A percentile compares a stretch with the other conserved stretches of the same genome.
Evolutionary conservation across 2,888 invertebrate genomes (phyloP).

Genomic region (Eumerus sabulonum): DNA sequence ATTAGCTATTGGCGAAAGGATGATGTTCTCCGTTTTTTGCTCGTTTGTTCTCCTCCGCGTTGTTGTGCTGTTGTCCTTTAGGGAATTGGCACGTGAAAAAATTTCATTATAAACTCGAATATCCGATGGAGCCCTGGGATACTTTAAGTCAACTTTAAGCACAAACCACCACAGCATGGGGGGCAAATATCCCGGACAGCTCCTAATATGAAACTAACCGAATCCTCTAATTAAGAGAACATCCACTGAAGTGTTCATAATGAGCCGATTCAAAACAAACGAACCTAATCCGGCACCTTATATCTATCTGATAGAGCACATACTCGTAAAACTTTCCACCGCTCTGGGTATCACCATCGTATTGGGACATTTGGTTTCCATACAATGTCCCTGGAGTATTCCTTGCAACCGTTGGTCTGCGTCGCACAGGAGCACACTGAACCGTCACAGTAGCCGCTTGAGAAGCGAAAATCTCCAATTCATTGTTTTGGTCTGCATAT

Average conservation of each 20-base stretch:
- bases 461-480: conserved; percentile 65
- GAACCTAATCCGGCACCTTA: conserved; percentile 67
- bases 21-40: conserved; percentile 13
- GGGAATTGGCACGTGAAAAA: conserved; percentile 45
- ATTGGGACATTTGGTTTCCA: neutral
- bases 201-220: conserved; percentile 59
- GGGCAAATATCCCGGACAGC: no score
- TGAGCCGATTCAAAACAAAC: conserved; percentile 67
- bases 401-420: conserved; percentile 44
- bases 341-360: neutral
- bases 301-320: conserved; percentile 62
- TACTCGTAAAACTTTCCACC: conserved; percentile 43
- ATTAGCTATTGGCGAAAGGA: conserved; percentile 58
- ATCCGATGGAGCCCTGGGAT: no score
- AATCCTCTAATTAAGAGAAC: conserved; percentile 64
- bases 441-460: conserved; percentile 7
- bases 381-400: conserved; percentile 43
- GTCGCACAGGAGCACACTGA: conserved; percentile 11
- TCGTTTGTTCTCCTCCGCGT: neutral
- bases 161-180: no score
- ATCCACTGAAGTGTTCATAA: conserved; percentile 63
- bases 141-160: no score
- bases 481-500: conserved; percentile 63
- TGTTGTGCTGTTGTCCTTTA: conserved; percentile 6
- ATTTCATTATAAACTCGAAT: conserved; percentile 14